Base-by-base conservation (phyloP, 1,140 invertebrate species). In the Thrips palmi region DNA sequence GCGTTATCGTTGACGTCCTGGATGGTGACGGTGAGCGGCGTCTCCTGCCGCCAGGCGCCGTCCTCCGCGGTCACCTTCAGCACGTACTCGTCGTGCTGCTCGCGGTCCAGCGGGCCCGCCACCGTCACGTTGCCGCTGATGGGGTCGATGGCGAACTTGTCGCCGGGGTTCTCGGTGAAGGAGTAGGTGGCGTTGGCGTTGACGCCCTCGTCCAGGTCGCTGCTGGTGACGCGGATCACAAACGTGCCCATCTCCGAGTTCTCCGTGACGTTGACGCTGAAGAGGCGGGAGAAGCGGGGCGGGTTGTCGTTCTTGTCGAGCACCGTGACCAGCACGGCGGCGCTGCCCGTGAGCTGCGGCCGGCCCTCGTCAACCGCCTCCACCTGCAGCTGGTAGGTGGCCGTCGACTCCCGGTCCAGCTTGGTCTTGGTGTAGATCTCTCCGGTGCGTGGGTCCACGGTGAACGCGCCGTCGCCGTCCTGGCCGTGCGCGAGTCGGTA, bases 1-100 rank as follows among this genome's bases (percentile, higher is more conserved):
- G 84, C 71, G 55, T 92, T 92, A 53, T 94, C 89, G 56, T 94
- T 94, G 47, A 88, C 81, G 61, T 94, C 89, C 57, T 91, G 84
- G 38, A 94, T 84, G 2, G 84, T 87, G 17, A 94, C 85, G 1
- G 86, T 89, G 0, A 93, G 54, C 0, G 84, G 76, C 1, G 87
- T 92, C 56, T 86, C 83, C 1, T 79, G 68, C 42, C 73, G 65
- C 87, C 87, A 92, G 4, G 85, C 80, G 1, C 84, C 84, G 57
- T 93, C 87, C 1, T 76, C 75, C 2, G 80, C 86, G 1, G 73
- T 69, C 4, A 91, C 81, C 59, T 87, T 88, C 1, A 92, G 52
- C 18, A 87, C 60, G 58, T 91, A 92, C 54, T 92, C 86, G 49
- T 92, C 86, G 54, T 86, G 79, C 33, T 80, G 68, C 62, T 94